Percentiles rank a stretch among this genome's conserved stretches.
phyloP scores from a whole-genome alignment of 92 coral and sea anemone species.

The Palythoa caribaeorum region DNA sequence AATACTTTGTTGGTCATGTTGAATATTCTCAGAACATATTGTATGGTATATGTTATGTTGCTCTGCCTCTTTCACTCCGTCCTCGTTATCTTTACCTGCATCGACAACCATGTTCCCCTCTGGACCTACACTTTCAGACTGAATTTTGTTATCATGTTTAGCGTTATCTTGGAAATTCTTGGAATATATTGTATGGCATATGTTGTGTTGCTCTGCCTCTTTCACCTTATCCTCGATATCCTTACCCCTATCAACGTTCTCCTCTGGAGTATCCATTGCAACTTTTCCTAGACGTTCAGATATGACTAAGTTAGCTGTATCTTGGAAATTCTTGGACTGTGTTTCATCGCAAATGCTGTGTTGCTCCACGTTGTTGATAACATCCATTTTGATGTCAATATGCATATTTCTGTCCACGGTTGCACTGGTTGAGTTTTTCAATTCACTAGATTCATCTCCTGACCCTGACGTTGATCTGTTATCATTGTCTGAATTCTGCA shows the following conservation, averaged over 20 bases:
- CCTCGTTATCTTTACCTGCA: background rate
- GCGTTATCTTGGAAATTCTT: background rate
- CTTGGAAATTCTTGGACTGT: too few relatives aligned
- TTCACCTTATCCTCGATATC: background rate
- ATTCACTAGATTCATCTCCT: background rate
- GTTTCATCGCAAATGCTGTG: too few relatives aligned
- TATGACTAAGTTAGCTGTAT: too few relatives aligned
- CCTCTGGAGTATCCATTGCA: background rate
- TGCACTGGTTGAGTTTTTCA: background rate
- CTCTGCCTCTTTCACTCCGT: background rate
- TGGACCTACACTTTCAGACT: background rate
- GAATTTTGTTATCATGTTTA: too few relatives aligned
- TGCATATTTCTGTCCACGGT: background rate
- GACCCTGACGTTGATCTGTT: background rate
- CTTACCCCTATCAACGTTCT: background rate
- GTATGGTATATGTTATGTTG: background rate
- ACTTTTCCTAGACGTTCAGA: too few relatives aligned
- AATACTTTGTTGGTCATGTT: background rate
- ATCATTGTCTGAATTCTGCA: background rate
- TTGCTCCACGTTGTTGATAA: background rate
- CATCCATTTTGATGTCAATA: background rate
- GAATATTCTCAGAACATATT: background rate
- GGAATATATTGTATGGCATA: background rate
- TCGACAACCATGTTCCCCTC: background rate
- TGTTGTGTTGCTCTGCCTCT: background rate